These are phyloP conservation scores for Lasius platythorax DNA, from an alignment of 2,888 invertebrate species.

Conservation along the genomic window DNA sequence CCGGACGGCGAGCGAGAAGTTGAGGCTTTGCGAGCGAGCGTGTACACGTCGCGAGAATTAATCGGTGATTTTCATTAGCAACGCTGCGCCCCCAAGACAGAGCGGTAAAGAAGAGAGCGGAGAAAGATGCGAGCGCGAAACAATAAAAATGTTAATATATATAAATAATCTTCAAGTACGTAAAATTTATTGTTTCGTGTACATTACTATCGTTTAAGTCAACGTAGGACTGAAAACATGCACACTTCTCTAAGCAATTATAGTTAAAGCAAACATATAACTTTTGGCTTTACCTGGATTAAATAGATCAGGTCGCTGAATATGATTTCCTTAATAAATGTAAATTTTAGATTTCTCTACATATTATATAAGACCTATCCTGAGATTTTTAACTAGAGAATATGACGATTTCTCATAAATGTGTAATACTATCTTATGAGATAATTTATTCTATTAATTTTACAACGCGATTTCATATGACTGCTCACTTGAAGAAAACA, in stretches of 20 bases:
- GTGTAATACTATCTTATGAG: neutral
- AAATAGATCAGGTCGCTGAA: neutral
- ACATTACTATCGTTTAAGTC: neutral
- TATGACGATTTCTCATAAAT: neutral
- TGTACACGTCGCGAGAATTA: slow-evolving; percentile 36
- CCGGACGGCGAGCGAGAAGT: slow-evolving; percentile 35
- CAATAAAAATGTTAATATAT: neutral
- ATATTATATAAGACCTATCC: neutral
- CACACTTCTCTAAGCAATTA: neutral
- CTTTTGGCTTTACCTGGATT: neutral
- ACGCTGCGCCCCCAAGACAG: neutral
- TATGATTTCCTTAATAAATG: neutral
- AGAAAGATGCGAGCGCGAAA: neutral
- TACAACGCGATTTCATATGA: neutral
- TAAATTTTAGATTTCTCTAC: neutral
- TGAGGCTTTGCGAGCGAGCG: slow-evolving; percentile 40
- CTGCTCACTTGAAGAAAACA: neutral
- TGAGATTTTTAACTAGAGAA: too few species aligned
- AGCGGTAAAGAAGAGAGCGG: neutral
- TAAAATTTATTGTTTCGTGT: neutral
- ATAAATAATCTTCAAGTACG: neutral
- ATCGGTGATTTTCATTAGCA: slow-evolving; percentile 42
- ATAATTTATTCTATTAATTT: neutral
- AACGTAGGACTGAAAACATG: neutral
- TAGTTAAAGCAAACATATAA: neutral